Percentiles rank a stretch among this genome's conserved stretches.
Conservation (phyloP, 2,888 invertebrate species). For the Eumacrocentrus americanus region DNA sequence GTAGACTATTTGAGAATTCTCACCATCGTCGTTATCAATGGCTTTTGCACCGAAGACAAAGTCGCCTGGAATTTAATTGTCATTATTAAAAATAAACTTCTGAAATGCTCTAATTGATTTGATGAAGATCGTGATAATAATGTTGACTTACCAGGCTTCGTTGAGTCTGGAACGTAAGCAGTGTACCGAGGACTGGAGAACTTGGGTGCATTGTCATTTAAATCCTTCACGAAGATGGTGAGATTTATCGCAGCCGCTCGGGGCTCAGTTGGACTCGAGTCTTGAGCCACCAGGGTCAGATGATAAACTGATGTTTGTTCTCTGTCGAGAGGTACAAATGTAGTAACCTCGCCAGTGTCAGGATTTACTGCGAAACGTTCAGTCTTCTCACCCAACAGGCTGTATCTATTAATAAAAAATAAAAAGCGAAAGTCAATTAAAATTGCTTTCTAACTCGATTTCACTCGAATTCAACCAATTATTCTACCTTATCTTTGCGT, state of each 20-base stretch:
- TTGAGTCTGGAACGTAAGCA: constrained; percentile 83
- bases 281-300: constrained; percentile 85
- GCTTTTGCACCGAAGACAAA: constrained; percentile 93
- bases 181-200: constrained; percentile 79
- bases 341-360: constrained; percentile 79
- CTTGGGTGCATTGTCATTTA: constrained; percentile 84
- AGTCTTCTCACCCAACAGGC: constrained; percentile 80
- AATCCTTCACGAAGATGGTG: constrained; percentile 78
- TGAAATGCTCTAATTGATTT: background rate
- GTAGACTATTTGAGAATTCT: constrained; percentile 82
- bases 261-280: constrained; percentile 85
- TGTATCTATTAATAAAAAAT: no score
- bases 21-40: constrained; percentile 79
- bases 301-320: constrained; percentile 80
- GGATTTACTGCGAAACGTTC: constrained; percentile 81
- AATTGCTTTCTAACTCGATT: no score
- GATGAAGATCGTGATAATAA: background rate
- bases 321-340: constrained; percentile 76
- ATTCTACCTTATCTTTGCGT: constrained; percentile 78
- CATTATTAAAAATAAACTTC: background rate
- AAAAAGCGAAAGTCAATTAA: no score
- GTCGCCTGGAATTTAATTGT: constrained; percentile 64
- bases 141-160: constrained; percentile 67
- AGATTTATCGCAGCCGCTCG: constrained; percentile 82
- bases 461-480: no score